Base-by-base conservation (phyloP, 2,888 invertebrate species). In the Desoria tigrina region DNA sequence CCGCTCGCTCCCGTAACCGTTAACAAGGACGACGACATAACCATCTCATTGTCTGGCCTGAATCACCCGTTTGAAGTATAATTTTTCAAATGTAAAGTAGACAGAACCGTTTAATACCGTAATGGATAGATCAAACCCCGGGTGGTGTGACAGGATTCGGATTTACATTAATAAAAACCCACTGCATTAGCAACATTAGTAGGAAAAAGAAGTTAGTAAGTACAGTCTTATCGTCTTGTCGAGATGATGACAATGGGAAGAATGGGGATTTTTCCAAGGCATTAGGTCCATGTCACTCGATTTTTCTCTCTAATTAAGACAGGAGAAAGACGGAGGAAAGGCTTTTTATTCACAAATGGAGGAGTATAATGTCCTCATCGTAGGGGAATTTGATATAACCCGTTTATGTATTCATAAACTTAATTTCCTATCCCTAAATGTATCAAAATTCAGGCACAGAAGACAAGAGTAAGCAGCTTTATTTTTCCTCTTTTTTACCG, bases 231-330 rank as follows among this genome's bases (percentile, higher is more conserved):
- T 45, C 45, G 45, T 45, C 45, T 45, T 18, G 23, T n/a, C 42
- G 42, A 51, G 42, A 51, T 51, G 53, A 53, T 51, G 39, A 18
- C 11, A 37, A 51, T 42, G 37, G 18, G 21, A 53, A 28, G 28
- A 42, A 45, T 27, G 27, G 27, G 23, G 58, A 64, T 65, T 65
- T 65, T 65, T 65, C 65, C 65, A 65, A 42, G 42, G 60, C 65
- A 65, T 65, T 65, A 65, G 42, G 42, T 55, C 26, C 55, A 55
- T 60, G 65, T 65, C 65, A 65, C 60, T 42, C 65, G 32, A 59
- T 65, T 60, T 60, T 62, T 62, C 55, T 57, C 45, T 58, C 55
- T 65, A 65, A 65, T 65, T 65, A 65, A 65, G 65, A 60, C 60
- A 60, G 58, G 50, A 60, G 49, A 53, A 65, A 65, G 59, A 64